Evolutionary conservation across 2,888 invertebrate genomes (phyloP), one percentile per base, ranked within the genome.

Genomic region (Busseola fusca): DNA sequence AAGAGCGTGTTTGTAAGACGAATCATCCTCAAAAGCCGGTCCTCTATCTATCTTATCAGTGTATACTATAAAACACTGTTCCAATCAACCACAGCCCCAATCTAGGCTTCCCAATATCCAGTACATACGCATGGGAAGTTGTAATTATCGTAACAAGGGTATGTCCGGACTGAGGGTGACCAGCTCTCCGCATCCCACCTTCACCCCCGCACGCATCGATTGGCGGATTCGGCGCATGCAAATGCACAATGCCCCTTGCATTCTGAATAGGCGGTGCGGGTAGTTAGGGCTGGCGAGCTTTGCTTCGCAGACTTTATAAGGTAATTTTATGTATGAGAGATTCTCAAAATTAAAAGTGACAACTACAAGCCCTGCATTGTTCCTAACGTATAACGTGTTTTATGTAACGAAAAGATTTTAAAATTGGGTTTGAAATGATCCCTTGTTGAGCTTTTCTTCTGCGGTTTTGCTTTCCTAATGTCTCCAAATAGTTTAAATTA

Each of bases 151-250:
- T 80, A 80, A 86, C 87, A 88, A 84, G 84, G 77, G 76, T 76
- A 78, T 73, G 77, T 74, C 76, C 74, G 67, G 83, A 81, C 72
- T 84, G 54, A 74, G 81, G 86, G 82, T 69, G 80, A 70, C 70
- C 70, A 72, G 42, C 69, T 25, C 69, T 75, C 66, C 78, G 79
- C 52, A 59, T 52, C 56, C 65, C 69, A 21, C 52, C 70, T 75
- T 70, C 68, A 66, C 69, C 82, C 83, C 89, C 88, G 69, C 84
- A 91, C 91, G 92, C 92, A 93, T 93, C 92, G 92, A 93, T 93
- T 93, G 90, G 86, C 80, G 80, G 85, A 86, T 88, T 87, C 86
- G 84, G 85, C 86, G 90, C 89, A 92, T 93, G 91, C 91, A 93
- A 93, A 93, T 93, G 92, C 89, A 92, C 89, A 89, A 87, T 87